Evolutionary conservation across 2,113 vertebrate species (phyloP).

Genomic region (Microcebus jonahi): DNA sequence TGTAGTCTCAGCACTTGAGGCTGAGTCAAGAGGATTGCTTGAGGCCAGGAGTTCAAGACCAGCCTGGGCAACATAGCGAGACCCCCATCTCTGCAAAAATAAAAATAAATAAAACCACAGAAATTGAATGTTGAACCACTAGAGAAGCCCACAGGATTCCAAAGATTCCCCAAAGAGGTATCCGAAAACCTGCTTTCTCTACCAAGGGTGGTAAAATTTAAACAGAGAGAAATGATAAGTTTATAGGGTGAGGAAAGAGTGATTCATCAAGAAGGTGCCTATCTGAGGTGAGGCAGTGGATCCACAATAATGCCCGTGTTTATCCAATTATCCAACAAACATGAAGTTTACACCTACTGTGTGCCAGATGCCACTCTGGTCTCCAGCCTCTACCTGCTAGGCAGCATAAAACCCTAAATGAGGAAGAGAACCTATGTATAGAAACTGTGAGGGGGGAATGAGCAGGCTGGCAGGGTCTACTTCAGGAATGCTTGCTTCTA

Average conservation of each 20-base stretch:
- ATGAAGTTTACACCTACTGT: accelerated
- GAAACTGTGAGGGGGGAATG: background rate
- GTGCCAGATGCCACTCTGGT: background rate
- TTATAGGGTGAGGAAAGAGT: background rate
- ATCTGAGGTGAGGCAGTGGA: background rate
- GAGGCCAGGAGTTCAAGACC: no score
- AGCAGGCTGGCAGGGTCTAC: background rate
- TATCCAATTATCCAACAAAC: no score
- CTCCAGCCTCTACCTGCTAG: accelerated
- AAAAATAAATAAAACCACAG: background rate
- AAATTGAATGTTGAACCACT: background rate
- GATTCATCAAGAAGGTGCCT: background rate
- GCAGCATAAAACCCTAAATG: background rate
- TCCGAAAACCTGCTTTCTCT: background rate
- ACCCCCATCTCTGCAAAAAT: no score
- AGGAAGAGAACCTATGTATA: background rate
- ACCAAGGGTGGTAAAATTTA: background rate
- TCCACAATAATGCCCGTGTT: no score
- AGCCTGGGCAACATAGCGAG: no score
- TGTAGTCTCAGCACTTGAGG: no score
- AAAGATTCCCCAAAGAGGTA: background rate
- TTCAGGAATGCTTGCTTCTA: background rate
- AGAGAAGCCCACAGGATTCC: background rate
- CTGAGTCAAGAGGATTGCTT: no score
- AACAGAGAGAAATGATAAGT: background rate